These are phyloP conservation scores for Cephus rjabovi DNA, from an alignment of 2,888 invertebrate genomes.

Conservation along the genomic window DNA sequence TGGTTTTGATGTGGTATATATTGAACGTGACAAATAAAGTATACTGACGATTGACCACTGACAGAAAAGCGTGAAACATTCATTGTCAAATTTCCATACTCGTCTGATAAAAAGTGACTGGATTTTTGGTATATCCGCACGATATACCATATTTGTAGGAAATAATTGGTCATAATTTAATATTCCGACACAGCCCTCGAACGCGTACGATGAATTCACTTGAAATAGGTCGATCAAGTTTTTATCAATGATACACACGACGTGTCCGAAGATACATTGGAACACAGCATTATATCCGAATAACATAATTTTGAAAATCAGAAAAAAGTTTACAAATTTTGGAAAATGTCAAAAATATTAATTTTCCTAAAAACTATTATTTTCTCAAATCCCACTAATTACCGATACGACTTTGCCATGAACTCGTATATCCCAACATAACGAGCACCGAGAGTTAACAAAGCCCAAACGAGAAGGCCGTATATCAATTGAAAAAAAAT, in stretches of 20 bases:
- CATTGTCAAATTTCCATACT: not conserved
- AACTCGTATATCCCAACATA: not conserved
- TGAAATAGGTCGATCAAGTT: not conserved
- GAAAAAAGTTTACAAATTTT: not conserved
- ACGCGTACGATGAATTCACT: not conserved
- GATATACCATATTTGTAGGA: slow-evolving; percentile 58
- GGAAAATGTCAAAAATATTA: not conserved
- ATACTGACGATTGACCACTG: not conserved
- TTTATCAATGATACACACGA: not conserved
- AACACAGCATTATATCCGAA: not conserved
- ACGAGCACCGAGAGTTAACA: not conserved
- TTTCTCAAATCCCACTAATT: not conserved
- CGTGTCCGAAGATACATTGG: not conserved
- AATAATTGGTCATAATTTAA: slow-evolving; percentile 62
- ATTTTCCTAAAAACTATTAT: not conserved
- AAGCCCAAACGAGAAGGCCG: not conserved
- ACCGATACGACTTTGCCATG: not conserved
- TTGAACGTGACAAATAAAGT: not conserved
- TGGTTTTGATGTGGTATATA: not conserved
- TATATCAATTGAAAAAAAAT: not conserved
- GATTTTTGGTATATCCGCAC: slow-evolving; percentile 14
- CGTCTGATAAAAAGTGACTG: not conserved
- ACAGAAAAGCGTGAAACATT: not conserved
- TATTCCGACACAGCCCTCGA: slow-evolving; percentile 34
- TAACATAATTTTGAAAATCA: not conserved